These are phyloP conservation scores for Nasonovia ribisnigri DNA, from an alignment of 2,888 invertebrate genomes.

Conservation along the genomic window DNA sequence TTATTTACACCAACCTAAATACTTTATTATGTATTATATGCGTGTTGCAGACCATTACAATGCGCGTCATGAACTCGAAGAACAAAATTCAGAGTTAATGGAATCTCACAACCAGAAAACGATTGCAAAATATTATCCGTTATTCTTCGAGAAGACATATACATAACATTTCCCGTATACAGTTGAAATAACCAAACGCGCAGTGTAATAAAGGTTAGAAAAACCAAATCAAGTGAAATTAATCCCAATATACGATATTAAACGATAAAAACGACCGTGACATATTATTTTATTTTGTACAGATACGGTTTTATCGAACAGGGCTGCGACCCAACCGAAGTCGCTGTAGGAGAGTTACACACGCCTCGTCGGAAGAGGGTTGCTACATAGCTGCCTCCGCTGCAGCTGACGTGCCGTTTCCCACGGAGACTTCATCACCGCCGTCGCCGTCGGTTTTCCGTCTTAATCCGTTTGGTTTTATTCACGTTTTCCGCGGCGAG, in stretches of 20 bases:
- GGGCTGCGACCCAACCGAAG: not conserved
- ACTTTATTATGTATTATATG: not conserved
- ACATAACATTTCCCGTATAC: not conserved
- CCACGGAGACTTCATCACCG: not conserved
- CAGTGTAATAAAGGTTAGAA: not conserved
- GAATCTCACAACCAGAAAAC: not conserved
- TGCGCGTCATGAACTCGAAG: not conserved
- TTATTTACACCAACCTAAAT: conserved; percentile 11
- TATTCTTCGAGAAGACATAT: not conserved
- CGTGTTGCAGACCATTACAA: not conserved
- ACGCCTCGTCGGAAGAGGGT: not conserved
- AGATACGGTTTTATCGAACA: not conserved
- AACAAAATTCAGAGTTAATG: conserved; percentile 1
- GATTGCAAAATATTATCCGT: conserved; percentile 4
- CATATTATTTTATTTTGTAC: not conserved
- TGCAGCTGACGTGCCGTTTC: not conserved
- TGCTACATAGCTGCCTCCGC: not conserved
- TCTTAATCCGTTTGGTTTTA: conserved; percentile 16
- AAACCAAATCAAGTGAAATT: not conserved
- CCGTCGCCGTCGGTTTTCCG: not conserved
- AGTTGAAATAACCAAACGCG: not conserved
- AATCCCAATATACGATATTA: not conserved
- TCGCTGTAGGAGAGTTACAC: not conserved
- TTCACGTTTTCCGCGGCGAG: not conserved
- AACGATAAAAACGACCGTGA: not conserved